A percentile compares a stretch with the other conserved stretches of the same genome.
Evolutionary conservation across 2,113 vertebrate species (phyloP).

Genomic region (Muntiacus muntjak): DNA sequence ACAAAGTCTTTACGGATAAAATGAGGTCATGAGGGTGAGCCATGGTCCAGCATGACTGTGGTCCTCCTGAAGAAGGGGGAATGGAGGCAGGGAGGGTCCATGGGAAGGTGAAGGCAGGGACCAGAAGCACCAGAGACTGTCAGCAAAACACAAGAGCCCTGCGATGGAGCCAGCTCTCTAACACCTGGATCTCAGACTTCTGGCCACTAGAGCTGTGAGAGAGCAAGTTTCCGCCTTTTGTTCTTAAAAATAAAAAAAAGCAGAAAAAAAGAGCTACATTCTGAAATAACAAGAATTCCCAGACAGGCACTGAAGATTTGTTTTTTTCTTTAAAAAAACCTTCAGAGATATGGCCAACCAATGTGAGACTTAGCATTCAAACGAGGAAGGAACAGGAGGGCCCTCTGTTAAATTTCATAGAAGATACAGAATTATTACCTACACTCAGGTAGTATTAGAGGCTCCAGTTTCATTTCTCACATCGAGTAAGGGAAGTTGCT

Average conservation of each 20-base stretch:
- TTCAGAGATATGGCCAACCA: background rate
- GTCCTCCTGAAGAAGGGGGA: background rate
- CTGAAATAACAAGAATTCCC: constrained; percentile 12
- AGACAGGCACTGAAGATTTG: background rate
- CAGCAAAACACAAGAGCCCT: background rate
- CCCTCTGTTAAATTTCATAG: background rate
- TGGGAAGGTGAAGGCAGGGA: background rate
- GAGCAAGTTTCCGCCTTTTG: background rate
- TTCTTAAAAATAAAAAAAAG: background rate
- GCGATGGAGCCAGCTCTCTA: background rate
- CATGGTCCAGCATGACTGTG: background rate
- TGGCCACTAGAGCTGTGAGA: background rate
- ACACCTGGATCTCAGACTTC: background rate
- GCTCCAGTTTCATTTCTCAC: background rate
- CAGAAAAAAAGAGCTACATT: background rate
- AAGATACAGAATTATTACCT: background rate
- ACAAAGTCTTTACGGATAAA: background rate
- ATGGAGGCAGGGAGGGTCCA: background rate
- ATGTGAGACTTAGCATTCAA: background rate
- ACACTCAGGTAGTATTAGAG: background rate
- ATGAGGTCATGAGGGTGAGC: background rate
- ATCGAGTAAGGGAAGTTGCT: background rate
- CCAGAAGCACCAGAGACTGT: too few species aligned
- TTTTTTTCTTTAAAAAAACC: background rate
- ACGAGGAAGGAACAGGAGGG: background rate